These are phyloP conservation scores for Rhinoderma darwinii DNA, from an alignment of 2,113 vertebrate species.

Conservation along the genomic window DNA sequence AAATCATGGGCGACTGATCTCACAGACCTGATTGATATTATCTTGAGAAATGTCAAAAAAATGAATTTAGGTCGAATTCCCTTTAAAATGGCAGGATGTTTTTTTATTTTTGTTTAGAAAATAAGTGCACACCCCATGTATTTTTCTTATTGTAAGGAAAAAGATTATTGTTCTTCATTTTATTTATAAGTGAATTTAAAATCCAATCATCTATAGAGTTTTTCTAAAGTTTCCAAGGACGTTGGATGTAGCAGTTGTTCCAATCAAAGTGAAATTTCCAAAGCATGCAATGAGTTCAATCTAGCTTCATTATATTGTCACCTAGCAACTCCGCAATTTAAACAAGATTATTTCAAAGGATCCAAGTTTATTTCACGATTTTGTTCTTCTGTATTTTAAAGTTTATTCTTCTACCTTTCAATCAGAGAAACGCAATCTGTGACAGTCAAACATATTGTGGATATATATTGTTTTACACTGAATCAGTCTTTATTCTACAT, in stretches of 20 bases:
- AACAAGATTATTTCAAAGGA: constrained; percentile 40
- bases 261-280: constrained; percentile 16
- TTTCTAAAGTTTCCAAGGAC: constrained; percentile 23
- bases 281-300: constrained; percentile 24
- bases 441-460: not conserved
- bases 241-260: not conserved
- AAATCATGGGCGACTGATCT: no score
- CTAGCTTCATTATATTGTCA: constrained; percentile 18
- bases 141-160: not conserved
- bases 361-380: not conserved
- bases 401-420: constrained; percentile 21
- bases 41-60: no score
- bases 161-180: not conserved
- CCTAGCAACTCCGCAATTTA: constrained; percentile 44
- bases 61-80: no score
- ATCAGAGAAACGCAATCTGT: not conserved
- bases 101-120: no score
- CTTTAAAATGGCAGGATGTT: no score
- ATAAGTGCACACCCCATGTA: no score
- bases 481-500: not conserved
- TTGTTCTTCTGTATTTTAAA: not conserved
- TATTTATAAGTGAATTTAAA: not conserved
- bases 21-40: no score
- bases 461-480: not conserved
- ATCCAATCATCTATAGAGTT: not conserved